Evolutionary conservation across 2,888 invertebrate genomes (phyloP).

Genomic region (Biston stratarius): DNA sequence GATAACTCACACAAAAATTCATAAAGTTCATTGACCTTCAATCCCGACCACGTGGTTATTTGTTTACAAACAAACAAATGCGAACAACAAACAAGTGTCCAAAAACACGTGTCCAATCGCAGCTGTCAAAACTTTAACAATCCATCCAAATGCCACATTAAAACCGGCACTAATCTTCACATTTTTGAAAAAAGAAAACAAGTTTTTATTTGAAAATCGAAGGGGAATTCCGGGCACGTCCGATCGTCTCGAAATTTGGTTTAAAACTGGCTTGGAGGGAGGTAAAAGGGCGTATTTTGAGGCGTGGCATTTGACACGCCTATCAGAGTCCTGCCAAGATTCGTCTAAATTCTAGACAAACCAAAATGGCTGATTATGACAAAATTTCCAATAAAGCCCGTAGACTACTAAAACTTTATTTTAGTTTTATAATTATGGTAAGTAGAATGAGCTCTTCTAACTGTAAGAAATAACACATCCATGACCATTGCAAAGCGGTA

Average conservation of each 20-base stretch:
- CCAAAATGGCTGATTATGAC: slow-evolving; percentile 36
- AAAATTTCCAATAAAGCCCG: background rate
- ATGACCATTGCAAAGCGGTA: too few relatives aligned
- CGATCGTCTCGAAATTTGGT: slow-evolving; percentile 20
- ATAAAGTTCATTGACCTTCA: slow-evolving; percentile 42
- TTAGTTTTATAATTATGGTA: too few relatives aligned
- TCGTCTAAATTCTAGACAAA: slow-evolving; percentile 42
- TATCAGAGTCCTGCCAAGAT: slow-evolving; percentile 22
- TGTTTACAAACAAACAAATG: slow-evolving; percentile 57
- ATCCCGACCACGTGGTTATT: slow-evolving; percentile 49
- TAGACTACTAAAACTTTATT: background rate
- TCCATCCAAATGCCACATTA: slow-evolving; percentile 5
- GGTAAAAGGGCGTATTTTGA: slow-evolving; percentile 25
- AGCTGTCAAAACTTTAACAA: background rate
- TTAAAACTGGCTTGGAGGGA: slow-evolving; percentile 35
- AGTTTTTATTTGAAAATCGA: slow-evolving; percentile 18
- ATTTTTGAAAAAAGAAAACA: slow-evolving; percentile 6
- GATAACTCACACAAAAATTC: background rate
- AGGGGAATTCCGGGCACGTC: slow-evolving; percentile 28
- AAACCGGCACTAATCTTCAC: background rate
- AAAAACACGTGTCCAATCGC: background rate
- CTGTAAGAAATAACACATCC: too few relatives aligned
- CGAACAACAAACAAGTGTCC: slow-evolving; percentile 10
- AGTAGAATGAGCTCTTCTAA: too few relatives aligned
- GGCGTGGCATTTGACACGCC: slow-evolving; percentile 40